phyloP scores from a whole-genome alignment of 2,888 invertebrate species.

The Beris chalybata region DNA sequence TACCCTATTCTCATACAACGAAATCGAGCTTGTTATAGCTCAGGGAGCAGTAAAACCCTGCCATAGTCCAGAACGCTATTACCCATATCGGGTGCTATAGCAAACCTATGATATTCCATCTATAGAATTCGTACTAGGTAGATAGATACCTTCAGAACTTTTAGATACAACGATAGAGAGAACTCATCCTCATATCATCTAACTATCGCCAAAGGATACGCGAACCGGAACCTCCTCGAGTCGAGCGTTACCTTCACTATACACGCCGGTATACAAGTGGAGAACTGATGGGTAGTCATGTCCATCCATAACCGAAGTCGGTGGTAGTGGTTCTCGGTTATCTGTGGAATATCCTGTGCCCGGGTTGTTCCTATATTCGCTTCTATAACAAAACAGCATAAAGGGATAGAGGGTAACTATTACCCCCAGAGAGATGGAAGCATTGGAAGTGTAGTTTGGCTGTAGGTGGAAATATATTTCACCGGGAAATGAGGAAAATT shows the following conservation, averaged over 20 bases:
- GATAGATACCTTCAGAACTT: conserved; percentile 3
- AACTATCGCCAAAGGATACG: conserved; percentile 26
- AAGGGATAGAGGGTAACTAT: conserved; percentile 2
- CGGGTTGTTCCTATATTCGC: conserved; percentile 11
- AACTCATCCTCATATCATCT: conserved; percentile 17
- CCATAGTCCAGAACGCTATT: conserved; percentile 12
- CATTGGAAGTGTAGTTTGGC: conserved; percentile 19
- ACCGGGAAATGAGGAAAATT: conserved; percentile 42
- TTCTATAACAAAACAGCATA: conserved; percentile 22
- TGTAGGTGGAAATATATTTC: conserved; percentile 33
- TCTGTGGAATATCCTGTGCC: conserved; percentile 25
- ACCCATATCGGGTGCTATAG: conserved; percentile 3
- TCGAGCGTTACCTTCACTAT: conserved; percentile 10
- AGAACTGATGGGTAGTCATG: conserved; percentile 37
- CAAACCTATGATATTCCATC: too few relatives aligned
- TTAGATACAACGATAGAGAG: conserved; percentile 13
- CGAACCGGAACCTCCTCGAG: conserved; percentile 20
- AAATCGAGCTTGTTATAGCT: background rate
- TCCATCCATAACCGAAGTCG: conserved; percentile 34
- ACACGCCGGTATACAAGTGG: conserved; percentile 11
- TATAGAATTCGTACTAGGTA: background rate
- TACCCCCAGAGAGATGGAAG: background rate
- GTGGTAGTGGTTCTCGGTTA: conserved; percentile 16
- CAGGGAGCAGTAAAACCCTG: conserved; percentile 6
- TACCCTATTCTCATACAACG: conserved; percentile 18